Evolutionary conservation across 2,113 vertebrate species (phyloP).

Genomic region (Eretmochelys imbricata): DNA sequence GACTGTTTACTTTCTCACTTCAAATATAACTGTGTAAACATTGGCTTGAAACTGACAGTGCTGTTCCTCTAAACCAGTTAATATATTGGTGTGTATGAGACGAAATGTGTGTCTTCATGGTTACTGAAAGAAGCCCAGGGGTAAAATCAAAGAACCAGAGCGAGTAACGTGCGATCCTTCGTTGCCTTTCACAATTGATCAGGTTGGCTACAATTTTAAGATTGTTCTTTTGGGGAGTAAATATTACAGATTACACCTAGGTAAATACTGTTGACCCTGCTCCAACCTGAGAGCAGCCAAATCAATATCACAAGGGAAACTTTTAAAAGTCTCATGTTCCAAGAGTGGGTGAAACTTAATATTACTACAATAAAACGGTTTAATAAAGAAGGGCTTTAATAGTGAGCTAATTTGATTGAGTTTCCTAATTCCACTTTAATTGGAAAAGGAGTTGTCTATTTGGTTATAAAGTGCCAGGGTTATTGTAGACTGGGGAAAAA

Average conservation of each 20-base stretch:
- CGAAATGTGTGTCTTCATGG: slow-evolving; percentile 31
- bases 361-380: slow-evolving; percentile 84
- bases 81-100: slow-evolving; percentile 62
- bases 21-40: slow-evolving; percentile 83
- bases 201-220: slow-evolving; percentile 43
- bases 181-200: background rate
- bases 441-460: slow-evolving; percentile 84
- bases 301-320: slow-evolving; percentile 79
- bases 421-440: slow-evolving; percentile 91
- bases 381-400: slow-evolving; percentile 89
- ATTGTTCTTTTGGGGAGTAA: slow-evolving; percentile 18
- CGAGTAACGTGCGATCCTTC: slow-evolving; percentile 19
- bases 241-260: slow-evolving; percentile 54
- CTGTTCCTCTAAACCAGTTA: slow-evolving; percentile 64
- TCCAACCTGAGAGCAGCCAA: slow-evolving; percentile 65
- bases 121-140: background rate
- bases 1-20: slow-evolving; percentile 81
- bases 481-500: slow-evolving; percentile 64
- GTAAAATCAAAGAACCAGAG: slow-evolving; percentile 47
- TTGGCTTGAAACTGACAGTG: slow-evolving; percentile 68
- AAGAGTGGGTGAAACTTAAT: slow-evolving; percentile 84
- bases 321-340: slow-evolving; percentile 80
- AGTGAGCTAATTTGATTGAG: slow-evolving; percentile 88
- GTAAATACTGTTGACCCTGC: slow-evolving; percentile 65
- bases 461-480: slow-evolving; percentile 79